phyloP scores from a whole-genome alignment of 2,797 vertebrate genomes.

The Gallirallus australis region DNA sequence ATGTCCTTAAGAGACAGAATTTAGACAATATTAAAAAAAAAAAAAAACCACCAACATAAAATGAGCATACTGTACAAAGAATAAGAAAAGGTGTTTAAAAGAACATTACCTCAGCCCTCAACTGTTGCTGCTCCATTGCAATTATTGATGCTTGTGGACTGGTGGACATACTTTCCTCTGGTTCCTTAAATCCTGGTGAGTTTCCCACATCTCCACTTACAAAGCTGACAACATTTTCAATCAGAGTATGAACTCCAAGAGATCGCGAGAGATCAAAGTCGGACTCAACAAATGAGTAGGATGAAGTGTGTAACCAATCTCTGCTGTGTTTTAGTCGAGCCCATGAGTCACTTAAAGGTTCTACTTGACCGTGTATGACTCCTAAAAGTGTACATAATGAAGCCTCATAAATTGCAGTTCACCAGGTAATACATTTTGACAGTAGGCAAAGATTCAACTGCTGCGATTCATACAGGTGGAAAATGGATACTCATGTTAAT shows the following conservation, averaged over 20 bases:
- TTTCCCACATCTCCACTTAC: conserved; percentile 93
- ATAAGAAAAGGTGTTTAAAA: not conserved
- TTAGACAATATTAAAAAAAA: not conserved
- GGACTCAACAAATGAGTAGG: conserved; percentile 88
- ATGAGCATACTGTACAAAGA: not conserved
- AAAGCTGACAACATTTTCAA: conserved; percentile 95
- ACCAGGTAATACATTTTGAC: not conserved
- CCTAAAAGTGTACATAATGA: conserved; percentile 70
- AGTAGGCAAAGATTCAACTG: conserved; percentile 19
- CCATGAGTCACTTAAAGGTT: conserved; percentile 91
- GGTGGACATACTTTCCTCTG: conserved; percentile 94
- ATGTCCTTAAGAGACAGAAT: not conserved
- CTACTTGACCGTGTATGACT: conserved; percentile 72
- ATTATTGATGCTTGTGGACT: conserved; percentile 92
- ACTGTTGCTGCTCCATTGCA: conserved; percentile 97
- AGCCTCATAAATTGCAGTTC: conserved; percentile 17
- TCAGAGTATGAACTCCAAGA: conserved; percentile 91
- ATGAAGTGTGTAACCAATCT: conserved; percentile 85
- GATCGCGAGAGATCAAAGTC: conserved; percentile 90
- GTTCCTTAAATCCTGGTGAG: conserved; percentile 93
- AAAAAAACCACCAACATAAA: not conserved
- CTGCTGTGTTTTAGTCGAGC: conserved; percentile 87
- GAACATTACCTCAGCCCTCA: conserved; percentile 89
- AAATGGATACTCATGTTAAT: conserved; percentile 70
- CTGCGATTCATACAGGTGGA: conserved; percentile 62